phyloP scores from a whole-genome alignment of 2,888 invertebrate genomes.

The Andrena hattorfiana region DNA sequence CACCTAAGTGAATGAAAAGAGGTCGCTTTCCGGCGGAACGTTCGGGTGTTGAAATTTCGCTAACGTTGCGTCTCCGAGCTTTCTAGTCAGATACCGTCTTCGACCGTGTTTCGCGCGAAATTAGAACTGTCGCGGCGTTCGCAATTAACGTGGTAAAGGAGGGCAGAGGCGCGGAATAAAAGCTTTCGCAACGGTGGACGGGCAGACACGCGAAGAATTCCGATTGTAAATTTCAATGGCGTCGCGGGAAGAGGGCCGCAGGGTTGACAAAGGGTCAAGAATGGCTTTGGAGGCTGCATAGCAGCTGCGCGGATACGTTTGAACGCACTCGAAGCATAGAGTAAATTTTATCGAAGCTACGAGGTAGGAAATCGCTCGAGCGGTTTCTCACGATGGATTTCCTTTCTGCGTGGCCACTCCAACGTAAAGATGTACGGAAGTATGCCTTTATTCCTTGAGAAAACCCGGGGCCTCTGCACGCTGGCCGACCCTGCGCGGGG shows the following conservation, averaged over 20 bases:
- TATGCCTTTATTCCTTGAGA: slow-evolving; percentile 60
- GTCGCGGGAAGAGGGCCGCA: background rate
- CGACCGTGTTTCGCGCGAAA: background rate
- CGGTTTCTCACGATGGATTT: slow-evolving; percentile 59
- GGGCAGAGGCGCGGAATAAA: background rate
- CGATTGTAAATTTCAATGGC: slow-evolving; percentile 42
- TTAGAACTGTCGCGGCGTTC: background rate
- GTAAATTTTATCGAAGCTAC: slow-evolving; percentile 57
- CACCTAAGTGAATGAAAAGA: background rate
- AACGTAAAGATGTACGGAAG: slow-evolving; percentile 50
- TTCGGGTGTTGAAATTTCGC: background rate
- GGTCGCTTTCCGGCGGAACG: background rate
- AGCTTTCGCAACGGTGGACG: background rate
- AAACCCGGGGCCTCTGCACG: slow-evolving; percentile 19
- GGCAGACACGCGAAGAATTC: slow-evolving; percentile 34
- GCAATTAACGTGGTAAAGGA: background rate
- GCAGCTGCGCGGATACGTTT: slow-evolving; percentile 12
- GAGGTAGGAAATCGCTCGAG: slow-evolving; percentile 52
- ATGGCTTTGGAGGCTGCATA: slow-evolving; percentile 31
- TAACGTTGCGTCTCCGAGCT: background rate
- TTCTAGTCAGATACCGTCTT: background rate
- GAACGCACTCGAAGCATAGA: slow-evolving; percentile 19
- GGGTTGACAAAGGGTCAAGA: slow-evolving; percentile 47
- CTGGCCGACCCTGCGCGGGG: background rate
- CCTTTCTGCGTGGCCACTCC: slow-evolving; percentile 61